Evolutionary conservation across 2,888 invertebrate species (phyloP).

Genomic region (Cantharis rufa): DNA sequence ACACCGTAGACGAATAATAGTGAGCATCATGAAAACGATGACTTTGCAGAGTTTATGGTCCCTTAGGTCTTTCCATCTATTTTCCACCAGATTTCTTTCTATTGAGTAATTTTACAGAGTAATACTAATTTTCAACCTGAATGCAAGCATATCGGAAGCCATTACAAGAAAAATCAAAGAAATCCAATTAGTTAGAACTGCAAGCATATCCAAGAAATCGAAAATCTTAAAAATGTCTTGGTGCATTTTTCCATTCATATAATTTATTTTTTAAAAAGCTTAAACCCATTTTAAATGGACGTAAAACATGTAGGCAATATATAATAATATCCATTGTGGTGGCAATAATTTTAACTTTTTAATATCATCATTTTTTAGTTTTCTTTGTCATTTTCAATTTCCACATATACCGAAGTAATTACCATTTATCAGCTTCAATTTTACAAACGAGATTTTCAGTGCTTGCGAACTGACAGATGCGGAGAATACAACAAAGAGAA

Average conservation of each 20-base stretch:
- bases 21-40: neutral
- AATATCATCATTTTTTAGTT: neutral
- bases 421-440: conserved; percentile 17
- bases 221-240: neutral
- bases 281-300: neutral
- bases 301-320: neutral
- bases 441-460: conserved; percentile 2
- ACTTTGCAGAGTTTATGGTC: neutral
- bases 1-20: neutral
- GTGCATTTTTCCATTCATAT: neutral
- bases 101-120: neutral
- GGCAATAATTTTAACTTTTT: neutral
- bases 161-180: neutral
- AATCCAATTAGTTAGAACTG: neutral
- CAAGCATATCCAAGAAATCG: neutral
- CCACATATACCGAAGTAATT: conserved; percentile 10
- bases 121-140: neutral
- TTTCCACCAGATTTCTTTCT: neutral
- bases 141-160: neutral
- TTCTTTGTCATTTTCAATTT: conserved; percentile 2
- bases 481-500: conserved; percentile 9
- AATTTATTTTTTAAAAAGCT: neutral
- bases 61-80: neutral
- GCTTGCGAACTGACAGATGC: conserved; percentile 4
- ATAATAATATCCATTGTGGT: neutral